A percentile compares a stretch with the other conserved stretches of the same genome.
phyloP scores from a whole-genome alignment of 30 jellyfish, hydroid and myxozoan genomes.

The Rhopilema esculentum region DNA sequence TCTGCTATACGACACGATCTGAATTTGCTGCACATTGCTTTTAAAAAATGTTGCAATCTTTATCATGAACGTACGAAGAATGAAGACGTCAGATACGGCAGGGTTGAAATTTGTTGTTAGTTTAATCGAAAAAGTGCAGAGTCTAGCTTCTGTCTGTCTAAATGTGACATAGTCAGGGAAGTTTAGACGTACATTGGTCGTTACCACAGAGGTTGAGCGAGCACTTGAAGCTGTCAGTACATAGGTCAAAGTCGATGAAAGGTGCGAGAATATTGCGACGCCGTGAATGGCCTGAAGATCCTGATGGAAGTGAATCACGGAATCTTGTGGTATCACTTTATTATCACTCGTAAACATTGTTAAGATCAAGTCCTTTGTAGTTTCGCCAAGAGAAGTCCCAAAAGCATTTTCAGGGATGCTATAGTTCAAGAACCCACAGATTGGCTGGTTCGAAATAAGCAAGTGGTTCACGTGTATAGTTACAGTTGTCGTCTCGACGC shows the following conservation, averaged over 20 bases:
- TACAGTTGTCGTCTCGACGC: conserved; percentile 51
- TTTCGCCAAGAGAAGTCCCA: conserved; percentile 75
- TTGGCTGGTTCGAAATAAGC: conserved; percentile 19
- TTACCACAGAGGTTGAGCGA: conserved; percentile 41
- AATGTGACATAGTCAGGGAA: conserved; percentile 39
- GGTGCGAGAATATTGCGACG: conserved; percentile 42
- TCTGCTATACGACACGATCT: conserved; percentile 54
- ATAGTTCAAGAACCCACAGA: conserved; percentile 67
- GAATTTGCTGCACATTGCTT: conserved; percentile 33
- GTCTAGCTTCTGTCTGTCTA: not conserved
- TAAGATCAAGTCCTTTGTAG: conserved; percentile 66
- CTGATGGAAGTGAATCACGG: conserved; percentile 37
- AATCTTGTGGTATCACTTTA: not conserved
- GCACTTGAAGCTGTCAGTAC: conserved; percentile 60
- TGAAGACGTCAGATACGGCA: conserved; percentile 37
- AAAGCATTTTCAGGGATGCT: conserved; percentile 66
- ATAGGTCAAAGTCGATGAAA: conserved; percentile 27
- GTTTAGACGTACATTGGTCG: conserved; percentile 18
- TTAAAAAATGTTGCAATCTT: conserved; percentile 26
- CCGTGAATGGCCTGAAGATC: conserved; percentile 54
- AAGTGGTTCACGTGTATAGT: conserved; percentile 21
- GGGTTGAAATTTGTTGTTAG: conserved; percentile 48
- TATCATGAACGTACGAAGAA: conserved; percentile 47
- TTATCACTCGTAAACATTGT: conserved; percentile 42
- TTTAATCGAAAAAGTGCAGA: conserved; percentile 30